Percentiles rank a stretch among this genome's conserved stretches.
These are phyloP conservation scores for Pharmacophagus antenor DNA, from an alignment of 2,888 invertebrate genomes.

Conservation along the genomic window DNA sequence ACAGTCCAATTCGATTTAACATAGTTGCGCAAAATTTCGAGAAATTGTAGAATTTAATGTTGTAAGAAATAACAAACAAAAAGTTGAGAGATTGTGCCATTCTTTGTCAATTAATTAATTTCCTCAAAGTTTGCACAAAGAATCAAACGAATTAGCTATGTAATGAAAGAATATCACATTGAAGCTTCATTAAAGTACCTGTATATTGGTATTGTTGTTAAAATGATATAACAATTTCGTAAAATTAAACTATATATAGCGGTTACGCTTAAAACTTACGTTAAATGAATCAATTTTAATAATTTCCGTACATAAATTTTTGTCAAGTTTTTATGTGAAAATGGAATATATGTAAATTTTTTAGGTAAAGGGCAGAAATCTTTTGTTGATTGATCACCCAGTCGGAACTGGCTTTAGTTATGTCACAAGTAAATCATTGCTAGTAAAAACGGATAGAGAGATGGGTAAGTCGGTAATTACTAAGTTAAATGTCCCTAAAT, in stretches of 20 bases:
- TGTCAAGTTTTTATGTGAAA: too few relatives aligned
- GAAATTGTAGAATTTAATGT: constrained; percentile 1
- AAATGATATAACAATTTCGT: not conserved
- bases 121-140: not conserved
- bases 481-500: not conserved
- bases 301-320: not conserved
- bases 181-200: not conserved
- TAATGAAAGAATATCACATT: not conserved
- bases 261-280: too few relatives aligned
- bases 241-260: not conserved
- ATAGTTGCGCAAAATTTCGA: not conserved
- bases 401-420: constrained; percentile 94
- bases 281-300: too few relatives aligned
- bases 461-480: constrained; percentile 54
- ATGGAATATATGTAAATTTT: too few relatives aligned
- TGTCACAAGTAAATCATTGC: constrained; percentile 72
- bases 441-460: constrained; percentile 58
- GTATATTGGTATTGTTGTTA: too few relatives aligned
- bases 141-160: not conserved
- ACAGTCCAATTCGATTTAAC: constrained; percentile 9
- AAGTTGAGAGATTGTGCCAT: not conserved
- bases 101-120: not conserved
- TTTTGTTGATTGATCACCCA: constrained; percentile 94
- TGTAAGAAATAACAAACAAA: constrained; percentile 6
- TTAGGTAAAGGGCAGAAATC: constrained; percentile 87